phyloP scores from a whole-genome alignment of 2,888 invertebrate species.

The Ryuthela nishihirai region DNA sequence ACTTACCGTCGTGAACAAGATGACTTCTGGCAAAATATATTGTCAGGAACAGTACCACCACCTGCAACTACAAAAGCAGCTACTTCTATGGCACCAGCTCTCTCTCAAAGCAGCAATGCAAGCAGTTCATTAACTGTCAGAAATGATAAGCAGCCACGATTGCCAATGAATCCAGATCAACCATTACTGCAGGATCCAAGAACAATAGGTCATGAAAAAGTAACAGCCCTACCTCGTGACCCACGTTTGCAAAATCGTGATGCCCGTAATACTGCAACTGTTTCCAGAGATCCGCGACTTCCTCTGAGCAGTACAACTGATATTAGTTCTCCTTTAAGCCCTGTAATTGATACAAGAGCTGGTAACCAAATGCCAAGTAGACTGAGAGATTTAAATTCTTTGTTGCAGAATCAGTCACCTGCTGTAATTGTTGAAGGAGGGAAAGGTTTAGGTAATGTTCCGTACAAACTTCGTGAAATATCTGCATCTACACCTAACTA shows the following conservation, averaged over 20 bases:
- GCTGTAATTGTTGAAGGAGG: not conserved
- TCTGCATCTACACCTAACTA: slow-evolving; percentile 28
- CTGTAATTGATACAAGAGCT: not conserved
- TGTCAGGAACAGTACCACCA: slow-evolving; percentile 14
- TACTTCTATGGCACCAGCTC: not conserved
- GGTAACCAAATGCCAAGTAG: not conserved
- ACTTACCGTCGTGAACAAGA: not conserved
- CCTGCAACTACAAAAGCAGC: not conserved
- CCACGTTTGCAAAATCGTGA: slow-evolving; percentile 37
- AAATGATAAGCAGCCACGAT: no score
- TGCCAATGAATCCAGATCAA: not conserved
- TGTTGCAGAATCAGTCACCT: not conserved
- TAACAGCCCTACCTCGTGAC: slow-evolving; percentile 12
- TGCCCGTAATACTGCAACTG: slow-evolving; percentile 22
- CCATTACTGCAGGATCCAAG: not conserved
- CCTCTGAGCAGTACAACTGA: not conserved
- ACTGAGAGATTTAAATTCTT: not conserved
- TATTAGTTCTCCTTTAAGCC: not conserved
- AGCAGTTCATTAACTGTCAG: no score
- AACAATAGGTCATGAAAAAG: not conserved
- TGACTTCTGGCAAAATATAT: slow-evolving; percentile 37
- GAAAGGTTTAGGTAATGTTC: slow-evolving; percentile 12
- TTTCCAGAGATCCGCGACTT: slow-evolving; percentile 3
- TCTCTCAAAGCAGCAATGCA: not conserved
- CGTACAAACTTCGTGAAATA: slow-evolving; percentile 20